Evolutionary conservation across 2,797 vertebrate genomes (phyloP).

Genomic region (Labroides dimidiatus): DNA sequence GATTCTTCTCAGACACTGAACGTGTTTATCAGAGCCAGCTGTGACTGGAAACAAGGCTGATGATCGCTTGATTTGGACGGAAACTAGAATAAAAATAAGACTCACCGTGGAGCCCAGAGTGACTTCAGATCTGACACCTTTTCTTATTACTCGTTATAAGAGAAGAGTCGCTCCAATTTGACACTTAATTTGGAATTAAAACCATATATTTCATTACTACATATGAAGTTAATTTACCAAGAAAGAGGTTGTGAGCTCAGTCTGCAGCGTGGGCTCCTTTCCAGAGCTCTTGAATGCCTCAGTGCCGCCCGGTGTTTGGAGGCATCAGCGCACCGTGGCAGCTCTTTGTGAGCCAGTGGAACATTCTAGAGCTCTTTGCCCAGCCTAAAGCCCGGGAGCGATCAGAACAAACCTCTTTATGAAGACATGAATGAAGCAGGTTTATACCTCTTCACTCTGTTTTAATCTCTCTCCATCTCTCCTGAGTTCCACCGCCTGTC

Average conservation of each 20-base stretch:
- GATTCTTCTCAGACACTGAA: background rate
- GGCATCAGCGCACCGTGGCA: slow-evolving; percentile 70
- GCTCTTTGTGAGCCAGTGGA: slow-evolving; percentile 68
- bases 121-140: slow-evolving; percentile 2
- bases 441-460: slow-evolving; percentile 21
- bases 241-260: slow-evolving; percentile 13
- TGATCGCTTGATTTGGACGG: background rate
- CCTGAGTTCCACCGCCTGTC: slow-evolving; percentile 70
- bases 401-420: slow-evolving; percentile 64
- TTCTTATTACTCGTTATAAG: background rate
- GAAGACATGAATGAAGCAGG: slow-evolving; percentile 13
- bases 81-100: slow-evolving; percentile 1
- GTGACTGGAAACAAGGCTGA: slow-evolving; percentile 20
- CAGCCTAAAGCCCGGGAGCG: slow-evolving; percentile 41
- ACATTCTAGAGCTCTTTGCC: slow-evolving; percentile 75
- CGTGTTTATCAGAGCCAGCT: slow-evolving; percentile 11
- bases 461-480: slow-evolving; percentile 42
- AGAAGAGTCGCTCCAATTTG: background rate
- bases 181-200: slow-evolving; percentile 6
- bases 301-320: slow-evolving; percentile 59
- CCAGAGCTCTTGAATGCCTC: slow-evolving; percentile 65
- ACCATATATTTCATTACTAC: background rate
- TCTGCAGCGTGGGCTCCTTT: slow-evolving; percentile 58
- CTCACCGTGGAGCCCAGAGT: background rate
- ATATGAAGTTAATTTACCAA: background rate